phyloP scores from a whole-genome alignment of 2,888 invertebrate genomes.

The Torymus auratus region DNA sequence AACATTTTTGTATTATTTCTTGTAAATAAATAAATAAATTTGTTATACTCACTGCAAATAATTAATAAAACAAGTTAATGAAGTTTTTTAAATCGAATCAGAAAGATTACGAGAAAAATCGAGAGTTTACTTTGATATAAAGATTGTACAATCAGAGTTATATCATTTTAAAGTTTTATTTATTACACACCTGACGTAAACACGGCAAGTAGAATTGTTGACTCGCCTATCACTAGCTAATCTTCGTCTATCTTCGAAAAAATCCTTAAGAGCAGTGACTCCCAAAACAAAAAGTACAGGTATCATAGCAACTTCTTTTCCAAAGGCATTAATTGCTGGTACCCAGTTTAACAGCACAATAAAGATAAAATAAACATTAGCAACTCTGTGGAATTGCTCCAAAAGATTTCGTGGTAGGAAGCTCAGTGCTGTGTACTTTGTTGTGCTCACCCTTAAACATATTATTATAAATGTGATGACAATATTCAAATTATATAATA shows the following conservation, averaged over 20 bases:
- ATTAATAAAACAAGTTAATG: too few relatives aligned
- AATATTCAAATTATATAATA: too few relatives aligned
- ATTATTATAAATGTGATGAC: too few relatives aligned
- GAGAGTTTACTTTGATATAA: too few relatives aligned
- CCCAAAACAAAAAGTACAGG: conserved; percentile 96
- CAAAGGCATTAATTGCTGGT: conserved; percentile 95
- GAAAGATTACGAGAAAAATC: too few relatives aligned
- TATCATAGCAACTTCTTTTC: conserved; percentile 96
- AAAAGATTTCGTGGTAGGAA: conserved; percentile 97
- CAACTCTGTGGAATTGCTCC: conserved; percentile 98
- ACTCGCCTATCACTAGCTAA: conserved; percentile 94
- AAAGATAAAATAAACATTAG: conserved; percentile 98
- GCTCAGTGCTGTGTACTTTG: conserved; percentile 94
- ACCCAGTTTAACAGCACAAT: conserved; percentile 98
- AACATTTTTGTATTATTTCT: too few relatives aligned
- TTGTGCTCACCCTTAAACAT: conserved; percentile 86
- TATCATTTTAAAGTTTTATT: not conserved
- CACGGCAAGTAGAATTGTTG: conserved; percentile 94
- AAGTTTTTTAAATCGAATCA: too few relatives aligned
- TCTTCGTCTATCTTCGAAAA: conserved; percentile 94
- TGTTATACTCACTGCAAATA: too few relatives aligned
- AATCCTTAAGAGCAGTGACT: conserved; percentile 95
- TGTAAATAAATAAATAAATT: too few relatives aligned
- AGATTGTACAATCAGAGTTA: too few relatives aligned
- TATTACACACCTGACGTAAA: conserved; percentile 88